A percentile compares a stretch with the other conserved stretches of the same genome.
Conservation (phyloP, 2,797 vertebrate genomes). For the Sebastes dallii region DNA sequence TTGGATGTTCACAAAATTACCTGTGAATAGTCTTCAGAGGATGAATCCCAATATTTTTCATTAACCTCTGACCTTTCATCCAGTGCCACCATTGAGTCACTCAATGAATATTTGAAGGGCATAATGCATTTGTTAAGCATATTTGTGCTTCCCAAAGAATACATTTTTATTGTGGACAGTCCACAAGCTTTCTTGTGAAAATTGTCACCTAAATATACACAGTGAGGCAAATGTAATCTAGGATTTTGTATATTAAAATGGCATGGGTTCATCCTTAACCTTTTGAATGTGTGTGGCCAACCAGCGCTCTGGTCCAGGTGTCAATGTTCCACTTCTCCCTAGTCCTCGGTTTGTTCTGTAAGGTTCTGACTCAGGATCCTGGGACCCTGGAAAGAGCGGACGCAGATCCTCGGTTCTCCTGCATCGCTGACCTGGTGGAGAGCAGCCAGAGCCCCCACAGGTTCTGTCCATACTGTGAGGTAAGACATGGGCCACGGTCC, state of each 20-base stretch:
- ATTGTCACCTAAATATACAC: neutral
- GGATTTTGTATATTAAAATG: neutral
- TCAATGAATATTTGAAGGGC: neutral
- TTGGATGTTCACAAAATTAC: neutral
- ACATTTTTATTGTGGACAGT: neutral
- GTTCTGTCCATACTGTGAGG: slow-evolving; percentile 88
- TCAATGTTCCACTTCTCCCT: slow-evolving; percentile 77
- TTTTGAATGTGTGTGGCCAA: slow-evolving; percentile 76
- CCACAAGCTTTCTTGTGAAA: neutral
- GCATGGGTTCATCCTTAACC: slow-evolving; percentile 72
- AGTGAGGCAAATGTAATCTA: neutral
- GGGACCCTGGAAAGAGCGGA: slow-evolving; percentile 74
- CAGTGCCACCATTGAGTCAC: neutral
- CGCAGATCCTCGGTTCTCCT: slow-evolving; percentile 76
- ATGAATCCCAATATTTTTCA: neutral
- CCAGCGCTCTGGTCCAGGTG: slow-evolving; percentile 71
- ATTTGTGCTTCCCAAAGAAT: neutral
- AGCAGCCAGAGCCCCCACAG: slow-evolving; percentile 75
- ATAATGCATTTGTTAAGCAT: neutral
- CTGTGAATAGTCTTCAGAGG: neutral
- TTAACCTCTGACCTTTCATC: neutral
- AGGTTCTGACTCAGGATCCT: slow-evolving; percentile 81
- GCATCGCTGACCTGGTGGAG: slow-evolving; percentile 80
- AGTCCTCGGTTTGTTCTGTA: slow-evolving; percentile 79
- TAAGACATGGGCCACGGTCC: slow-evolving; percentile 42